Base-by-base conservation (phyloP, 2,888 invertebrate genomes). In the Cheilosia pagana region DNA sequence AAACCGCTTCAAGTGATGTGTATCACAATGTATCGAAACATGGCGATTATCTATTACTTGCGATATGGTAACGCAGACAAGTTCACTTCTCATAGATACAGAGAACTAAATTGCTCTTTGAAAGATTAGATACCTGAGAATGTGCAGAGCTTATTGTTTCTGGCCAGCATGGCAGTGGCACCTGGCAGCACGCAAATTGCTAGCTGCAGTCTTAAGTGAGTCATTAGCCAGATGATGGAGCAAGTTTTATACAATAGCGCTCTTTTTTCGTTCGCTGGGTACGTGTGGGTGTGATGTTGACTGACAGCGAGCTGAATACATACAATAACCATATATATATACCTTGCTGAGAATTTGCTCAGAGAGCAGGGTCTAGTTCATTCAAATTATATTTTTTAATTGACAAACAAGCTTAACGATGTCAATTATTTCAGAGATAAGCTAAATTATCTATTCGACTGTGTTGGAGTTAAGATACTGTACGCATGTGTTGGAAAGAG, bases 361-460 rank as follows among this genome's bases (percentile, higher is more conserved):
- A 35, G 35, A 35, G 35, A 35, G 35, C 35, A 16, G 16, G 48
- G 10, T 10, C 19, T 16, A 16, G 21, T 48, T 48, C 10, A 23
- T 50, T 23, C 7, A 23, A 12, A 50, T 48, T 48, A 14, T 45
- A 14, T 19, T 14, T 43, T 5, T 48, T 31, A 39, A 41, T 41
- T 41, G 25, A 41, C 19, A 67, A 52, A 23, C 23, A 16, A 41
- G 28, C 35, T 65, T 52, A 52, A 28, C 28, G 41, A 55, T 55
- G 67, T 55, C 67, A 67, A 67, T 67, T 43, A 28, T 43, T 43
- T 67, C 19, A 19, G 14, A 55, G 67, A 67, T 67, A 67, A 67
- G 67, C 10, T 12, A 25, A 52, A 55, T 43, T 67, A 55, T 67
- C 67, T 39, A 65, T 50, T 52, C 39, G 39, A 39, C 25, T 53